Base-by-base conservation (phyloP, 1,140 invertebrate species). In the Popillia japonica region DNA sequence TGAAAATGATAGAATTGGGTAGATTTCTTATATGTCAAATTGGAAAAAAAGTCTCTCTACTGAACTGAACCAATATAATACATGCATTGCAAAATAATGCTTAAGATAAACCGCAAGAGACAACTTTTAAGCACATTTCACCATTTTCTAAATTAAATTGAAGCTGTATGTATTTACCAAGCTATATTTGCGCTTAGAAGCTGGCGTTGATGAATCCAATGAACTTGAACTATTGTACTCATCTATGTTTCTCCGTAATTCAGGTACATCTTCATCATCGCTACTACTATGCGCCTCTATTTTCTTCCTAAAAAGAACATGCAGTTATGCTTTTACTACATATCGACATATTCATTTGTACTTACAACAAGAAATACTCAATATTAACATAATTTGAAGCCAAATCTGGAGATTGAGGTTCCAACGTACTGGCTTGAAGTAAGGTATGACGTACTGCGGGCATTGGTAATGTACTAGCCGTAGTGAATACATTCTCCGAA, bases 321-420 rank as follows among this genome's bases (percentile, higher is more conserved):
- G 27, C 14, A 34, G 9, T 22, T 68, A 27, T n/a, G 9, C 4
- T 34, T 34, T 34, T 34, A 34, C 27, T 34, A 34, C 27, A 34
- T 34, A 34, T 4, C 27, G 27, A 34, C 27, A 34, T 34, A 34
- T 34, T 22, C 20, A 23, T 17, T 11, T 61, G 78, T 42, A 91
- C 91, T 91, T 87, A 95, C 93, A 94, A 90, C 84, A 96, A 91
- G 83, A 96, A 96, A 86, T 95, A 96, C 85, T 96, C 94, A 88
- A 96, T 96, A 87, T 96, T 96, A 85, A 96, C 94, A 88, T 96
- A 96, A 88, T 96, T 96, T 79, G 93, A 93, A 75, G 92, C 91
- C 85, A 92, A 90, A 80, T 92, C 92, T 40, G 93, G 92, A 55
- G 92, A 92, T 86, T 95, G 93, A 40, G 93, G 93, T 82, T 93